A percentile compares a stretch with the other conserved stretches of the same genome.
Evolutionary conservation across 2,888 invertebrate species (phyloP).

Genomic region (Ametastegia equiseti): DNA sequence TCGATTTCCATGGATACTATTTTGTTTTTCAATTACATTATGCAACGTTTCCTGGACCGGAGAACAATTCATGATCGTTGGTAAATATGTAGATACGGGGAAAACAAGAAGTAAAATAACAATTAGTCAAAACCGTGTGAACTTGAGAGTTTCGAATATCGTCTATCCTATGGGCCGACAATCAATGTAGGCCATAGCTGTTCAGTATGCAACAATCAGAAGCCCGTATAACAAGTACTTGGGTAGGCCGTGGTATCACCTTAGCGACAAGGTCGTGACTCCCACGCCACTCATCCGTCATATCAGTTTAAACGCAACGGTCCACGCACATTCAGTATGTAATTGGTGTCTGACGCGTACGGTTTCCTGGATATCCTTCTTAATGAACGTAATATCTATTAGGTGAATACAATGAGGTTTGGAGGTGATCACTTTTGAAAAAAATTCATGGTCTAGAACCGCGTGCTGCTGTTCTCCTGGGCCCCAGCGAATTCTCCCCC

Average conservation of each 20-base stretch:
- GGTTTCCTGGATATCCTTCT: constrained; percentile 3
- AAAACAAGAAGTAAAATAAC: background rate
- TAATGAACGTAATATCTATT: too few species aligned
- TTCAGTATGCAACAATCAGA: constrained; percentile 63
- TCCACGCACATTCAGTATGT: constrained; percentile 39
- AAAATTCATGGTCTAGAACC: background rate
- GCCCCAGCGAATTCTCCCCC: background rate
- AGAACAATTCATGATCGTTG: background rate
- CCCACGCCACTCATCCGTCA: constrained; percentile 57
- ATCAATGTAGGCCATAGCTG: constrained; percentile 68
- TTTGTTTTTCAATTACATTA: constrained; percentile 2
- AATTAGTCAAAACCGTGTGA: background rate
- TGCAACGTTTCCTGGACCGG: background rate
- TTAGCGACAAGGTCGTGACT: constrained; percentile 68
- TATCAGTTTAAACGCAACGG: constrained; percentile 44
- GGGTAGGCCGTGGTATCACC: constrained; percentile 64
- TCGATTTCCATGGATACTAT: background rate
- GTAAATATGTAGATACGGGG: background rate
- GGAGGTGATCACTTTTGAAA: background rate
- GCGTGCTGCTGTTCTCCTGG: background rate
- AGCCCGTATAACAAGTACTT: constrained; percentile 68
- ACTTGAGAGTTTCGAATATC: constrained; percentile 13
- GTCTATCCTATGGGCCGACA: constrained; percentile 52
- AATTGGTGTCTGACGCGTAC: constrained; percentile 37
- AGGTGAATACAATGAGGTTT: too few species aligned